These are phyloP conservation scores for Hapalemur alaotrensis DNA, from an alignment of 2,797 vertebrate genomes.

Conservation along the genomic window DNA sequence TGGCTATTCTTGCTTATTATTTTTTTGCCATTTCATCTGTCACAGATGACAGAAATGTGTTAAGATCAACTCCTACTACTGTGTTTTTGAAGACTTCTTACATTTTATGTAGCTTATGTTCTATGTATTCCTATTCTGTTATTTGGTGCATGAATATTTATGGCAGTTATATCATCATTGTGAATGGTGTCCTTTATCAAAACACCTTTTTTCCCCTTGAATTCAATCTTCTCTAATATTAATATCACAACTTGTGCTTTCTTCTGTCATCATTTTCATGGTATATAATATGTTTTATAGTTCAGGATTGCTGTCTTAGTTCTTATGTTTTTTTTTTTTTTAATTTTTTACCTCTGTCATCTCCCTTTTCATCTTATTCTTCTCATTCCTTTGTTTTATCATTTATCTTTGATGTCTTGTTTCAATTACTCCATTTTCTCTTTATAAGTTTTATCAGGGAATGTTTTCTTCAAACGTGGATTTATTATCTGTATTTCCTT, in stretches of 20 bases:
- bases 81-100: slow-evolving; percentile 34
- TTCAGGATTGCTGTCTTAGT: slow-evolving; percentile 40
- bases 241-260: slow-evolving; percentile 48
- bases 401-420: slow-evolving; percentile 53
- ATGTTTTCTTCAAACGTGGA: not conserved
- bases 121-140: slow-evolving; percentile 42
- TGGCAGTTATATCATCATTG: slow-evolving; percentile 35
- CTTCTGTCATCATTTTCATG: slow-evolving; percentile 54
- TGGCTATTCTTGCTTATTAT: not conserved
- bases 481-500: not conserved
- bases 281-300: slow-evolving; percentile 19
- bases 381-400: slow-evolving; percentile 29
- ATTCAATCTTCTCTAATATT: slow-evolving; percentile 61
- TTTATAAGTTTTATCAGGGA: not conserved
- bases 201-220: slow-evolving; percentile 32
- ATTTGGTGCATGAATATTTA: slow-evolving; percentile 62
- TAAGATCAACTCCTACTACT: slow-evolving; percentile 8
- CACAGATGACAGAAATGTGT: slow-evolving; percentile 39
- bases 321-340: slow-evolving; percentile 43
- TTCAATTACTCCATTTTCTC: slow-evolving; percentile 5
- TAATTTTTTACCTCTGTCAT: not conserved
- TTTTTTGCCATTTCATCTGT: slow-evolving; percentile 17
- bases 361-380: slow-evolving; percentile 31
- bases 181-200: slow-evolving; percentile 46
- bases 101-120: slow-evolving; percentile 38